phyloP scores from a whole-genome alignment of 2,113 vertebrate genomes.

The Gymnocephalus cernua region DNA sequence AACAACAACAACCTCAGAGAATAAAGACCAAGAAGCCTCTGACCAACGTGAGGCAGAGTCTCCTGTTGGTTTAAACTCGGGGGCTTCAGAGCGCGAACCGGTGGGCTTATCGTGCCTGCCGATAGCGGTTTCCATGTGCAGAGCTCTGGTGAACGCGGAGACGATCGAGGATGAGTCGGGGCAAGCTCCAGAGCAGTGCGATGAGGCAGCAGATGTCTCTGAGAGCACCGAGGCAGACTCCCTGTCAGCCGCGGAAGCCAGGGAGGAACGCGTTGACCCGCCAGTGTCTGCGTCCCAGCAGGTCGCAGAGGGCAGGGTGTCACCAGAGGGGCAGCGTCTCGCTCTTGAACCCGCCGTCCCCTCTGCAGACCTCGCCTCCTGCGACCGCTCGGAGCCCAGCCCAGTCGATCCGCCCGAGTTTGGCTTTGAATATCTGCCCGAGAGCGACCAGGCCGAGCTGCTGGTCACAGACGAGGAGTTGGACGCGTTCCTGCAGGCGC shows the following conservation, averaged over 20 bases:
- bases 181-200: constrained; percentile 52
- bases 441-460: constrained; percentile 84
- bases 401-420: constrained; percentile 75
- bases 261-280: not conserved
- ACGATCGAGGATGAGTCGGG: constrained; percentile 54
- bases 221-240: constrained; percentile 62
- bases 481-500: constrained; percentile 91
- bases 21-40: constrained; percentile 9
- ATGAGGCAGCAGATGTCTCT: constrained; percentile 35
- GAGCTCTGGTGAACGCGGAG: constrained; percentile 77
- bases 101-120: constrained; percentile 84
- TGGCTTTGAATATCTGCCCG: constrained; percentile 83
- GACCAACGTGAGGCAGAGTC: constrained; percentile 20
- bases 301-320: constrained; percentile 50
- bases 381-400: constrained; percentile 58
- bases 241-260: constrained; percentile 33
- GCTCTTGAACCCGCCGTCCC: not conserved
- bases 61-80: not conserved
- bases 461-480: constrained; percentile 93
- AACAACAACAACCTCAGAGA: not conserved
- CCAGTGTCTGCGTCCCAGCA: constrained; percentile 13
- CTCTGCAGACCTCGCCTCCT: constrained; percentile 29
- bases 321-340: constrained; percentile 55
- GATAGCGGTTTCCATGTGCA: constrained; percentile 84
- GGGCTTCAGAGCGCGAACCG: constrained; percentile 58